Evolutionary conservation across 2,888 invertebrate species (phyloP), one percentile per base, ranked within the genome.

Genomic region (Fabriciana adippe): DNA sequence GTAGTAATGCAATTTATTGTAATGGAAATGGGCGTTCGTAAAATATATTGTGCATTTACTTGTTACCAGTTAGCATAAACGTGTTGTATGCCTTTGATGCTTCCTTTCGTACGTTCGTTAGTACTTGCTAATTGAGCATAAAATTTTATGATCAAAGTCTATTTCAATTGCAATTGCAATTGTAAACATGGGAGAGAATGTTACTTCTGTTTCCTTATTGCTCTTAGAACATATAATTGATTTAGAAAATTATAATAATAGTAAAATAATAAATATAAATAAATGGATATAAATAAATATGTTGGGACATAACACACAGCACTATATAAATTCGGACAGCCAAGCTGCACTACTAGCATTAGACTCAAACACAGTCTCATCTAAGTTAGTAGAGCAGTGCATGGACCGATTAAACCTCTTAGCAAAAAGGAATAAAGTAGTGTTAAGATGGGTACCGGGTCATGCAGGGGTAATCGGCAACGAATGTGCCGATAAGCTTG

Each of bases 81-180:
- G 6, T 31, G 51, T 35, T 61, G 18, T 61, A 61, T 50, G 60
- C 50, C 2, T 48, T 65, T 61, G 60, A 61, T 51, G 51, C 51
- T 15, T 35, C 60, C 60, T 18, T 61, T 61, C 50, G 50, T n/a
- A n/a, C 35, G 60, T 70, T 70, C 68, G 70, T 70, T 70, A 70
- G 66, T 62, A 55, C 64, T 67, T 56, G 67, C 70, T 74, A 74
- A 74, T 73, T 74, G 73, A 67, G 64, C 8, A 61, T 61, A 16
- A 61, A 51, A 51, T 61, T 61, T 61, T 61, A 61, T 61, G 13
- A 61, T 31, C 14, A 51, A 51, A 35, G 35, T 50, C 18, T 50
- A 35, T 51, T 51, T 31, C 18, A 35, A 51, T 61, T 61, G 51
- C 18, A 35, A 51, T 61, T 61, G 51, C 50, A 50, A 35, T 50